phyloP scores from a whole-genome alignment of 1,140 invertebrate species.

The Magallana angulata region DNA sequence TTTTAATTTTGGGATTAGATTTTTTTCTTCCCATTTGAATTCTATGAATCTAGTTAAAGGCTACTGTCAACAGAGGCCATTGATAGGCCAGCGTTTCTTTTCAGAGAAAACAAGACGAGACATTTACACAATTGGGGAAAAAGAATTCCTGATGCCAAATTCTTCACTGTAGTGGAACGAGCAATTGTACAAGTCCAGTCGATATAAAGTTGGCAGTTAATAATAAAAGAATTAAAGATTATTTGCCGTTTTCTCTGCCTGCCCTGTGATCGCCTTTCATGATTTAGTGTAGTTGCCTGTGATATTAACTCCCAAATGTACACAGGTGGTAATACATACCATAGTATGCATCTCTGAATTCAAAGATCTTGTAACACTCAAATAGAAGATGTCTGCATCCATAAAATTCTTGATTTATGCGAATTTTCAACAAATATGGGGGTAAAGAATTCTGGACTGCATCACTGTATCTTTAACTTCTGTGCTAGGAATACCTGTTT shows the following conservation, averaged over 20 bases:
- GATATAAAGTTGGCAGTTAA: conserved; percentile 13
- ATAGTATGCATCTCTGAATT: background rate
- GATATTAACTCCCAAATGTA: background rate
- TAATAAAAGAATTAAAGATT: conserved; percentile 15
- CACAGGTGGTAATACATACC: background rate
- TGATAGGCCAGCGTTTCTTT: background rate
- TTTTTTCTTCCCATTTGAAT: background rate
- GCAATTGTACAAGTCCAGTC: background rate
- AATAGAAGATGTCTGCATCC: background rate
- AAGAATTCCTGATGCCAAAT: background rate
- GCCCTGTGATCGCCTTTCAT: background rate
- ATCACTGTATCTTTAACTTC: too few species aligned
- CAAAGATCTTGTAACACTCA: background rate
- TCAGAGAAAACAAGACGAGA: conserved; percentile 14
- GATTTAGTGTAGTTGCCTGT: background rate
- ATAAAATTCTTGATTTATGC: too few species aligned
- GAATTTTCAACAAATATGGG: too few species aligned
- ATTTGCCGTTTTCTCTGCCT: background rate
- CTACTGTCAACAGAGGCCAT: background rate
- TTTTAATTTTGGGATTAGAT: background rate
- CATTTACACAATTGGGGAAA: background rate
- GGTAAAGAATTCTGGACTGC: too few species aligned
- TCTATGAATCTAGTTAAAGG: conserved; percentile 13
- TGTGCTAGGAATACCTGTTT: too few species aligned
- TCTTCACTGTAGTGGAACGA: background rate